Evolutionary conservation across 2,113 vertebrate genomes (phyloP).

Genomic region (Epinephelus lanceolatus): DNA sequence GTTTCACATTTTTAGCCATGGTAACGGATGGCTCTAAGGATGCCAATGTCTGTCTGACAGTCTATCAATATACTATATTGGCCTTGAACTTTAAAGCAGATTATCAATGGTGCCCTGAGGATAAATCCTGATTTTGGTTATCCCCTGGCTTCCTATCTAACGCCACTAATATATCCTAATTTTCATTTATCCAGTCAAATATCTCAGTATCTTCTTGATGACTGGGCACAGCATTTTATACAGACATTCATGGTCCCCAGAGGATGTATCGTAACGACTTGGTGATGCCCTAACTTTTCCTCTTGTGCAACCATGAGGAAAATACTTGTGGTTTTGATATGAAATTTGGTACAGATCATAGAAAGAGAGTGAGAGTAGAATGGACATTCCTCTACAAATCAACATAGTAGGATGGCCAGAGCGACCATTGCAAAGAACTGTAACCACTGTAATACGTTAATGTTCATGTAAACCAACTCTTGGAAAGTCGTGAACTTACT

Average conservation of each 20-base stretch:
- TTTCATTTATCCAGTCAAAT: background rate
- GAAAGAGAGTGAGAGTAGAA: too few species aligned
- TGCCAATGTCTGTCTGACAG: background rate
- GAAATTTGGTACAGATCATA: background rate
- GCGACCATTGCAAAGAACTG: too few species aligned
- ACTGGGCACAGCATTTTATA: background rate
- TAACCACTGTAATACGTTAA: too few species aligned
- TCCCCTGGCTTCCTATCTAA: background rate
- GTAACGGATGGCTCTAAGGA: background rate
- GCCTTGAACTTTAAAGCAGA: background rate
- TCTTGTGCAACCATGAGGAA: background rate
- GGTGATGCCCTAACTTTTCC: background rate
- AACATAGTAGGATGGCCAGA: too few species aligned
- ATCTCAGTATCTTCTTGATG: background rate
- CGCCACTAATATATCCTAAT: background rate
- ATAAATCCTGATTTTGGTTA: background rate
- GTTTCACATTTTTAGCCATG: conserved; percentile 10
- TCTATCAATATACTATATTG: background rate
- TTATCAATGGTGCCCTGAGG: background rate
- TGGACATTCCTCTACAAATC: too few species aligned
- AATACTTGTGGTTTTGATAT: background rate
- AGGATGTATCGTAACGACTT: background rate
- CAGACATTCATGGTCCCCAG: background rate
- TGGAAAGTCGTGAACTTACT: too few species aligned
- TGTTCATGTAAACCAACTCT: too few species aligned